phyloP scores from a whole-genome alignment of 2,113 vertebrate species.

The Fregata magnificens region DNA sequence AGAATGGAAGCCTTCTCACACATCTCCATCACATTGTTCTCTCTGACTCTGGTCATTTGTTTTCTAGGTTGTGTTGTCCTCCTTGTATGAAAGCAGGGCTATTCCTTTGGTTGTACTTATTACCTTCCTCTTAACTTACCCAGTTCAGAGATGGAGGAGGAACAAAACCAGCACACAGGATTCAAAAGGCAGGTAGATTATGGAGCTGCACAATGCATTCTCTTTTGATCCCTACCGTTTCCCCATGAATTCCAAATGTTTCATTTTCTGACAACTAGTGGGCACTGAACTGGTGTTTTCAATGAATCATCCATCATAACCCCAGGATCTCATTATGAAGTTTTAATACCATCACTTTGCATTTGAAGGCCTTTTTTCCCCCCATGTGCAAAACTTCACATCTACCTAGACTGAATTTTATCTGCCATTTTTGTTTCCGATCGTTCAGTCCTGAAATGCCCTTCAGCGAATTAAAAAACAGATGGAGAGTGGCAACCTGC shows the following conservation, averaged over 20 bases:
- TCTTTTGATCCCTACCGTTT: neutral
- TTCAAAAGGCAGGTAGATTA: neutral
- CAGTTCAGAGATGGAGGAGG: neutral
- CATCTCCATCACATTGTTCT: neutral
- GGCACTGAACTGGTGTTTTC: neutral
- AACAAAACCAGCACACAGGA: neutral
- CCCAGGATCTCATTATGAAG: neutral
- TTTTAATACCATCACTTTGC: neutral
- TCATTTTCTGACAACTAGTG: neutral
- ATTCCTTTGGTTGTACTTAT: neutral
- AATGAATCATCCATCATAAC: neutral
- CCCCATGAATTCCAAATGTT: neutral
- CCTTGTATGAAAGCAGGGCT: neutral
- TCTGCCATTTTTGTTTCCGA: neutral
- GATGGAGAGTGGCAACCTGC: neutral
- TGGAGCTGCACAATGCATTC: neutral
- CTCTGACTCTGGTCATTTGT: neutral
- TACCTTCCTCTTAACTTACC: neutral
- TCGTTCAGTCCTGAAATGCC: neutral
- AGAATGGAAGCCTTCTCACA: neutral
- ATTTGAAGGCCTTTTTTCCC: neutral
- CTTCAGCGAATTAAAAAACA: neutral
- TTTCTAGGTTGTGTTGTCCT: neutral
- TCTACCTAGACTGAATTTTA: neutral
- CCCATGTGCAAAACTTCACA: neutral